Evolutionary conservation across 1,140 invertebrate genomes (phyloP), one percentile per base, ranked within the genome.

Genomic region (Sycophila sp.): DNA sequence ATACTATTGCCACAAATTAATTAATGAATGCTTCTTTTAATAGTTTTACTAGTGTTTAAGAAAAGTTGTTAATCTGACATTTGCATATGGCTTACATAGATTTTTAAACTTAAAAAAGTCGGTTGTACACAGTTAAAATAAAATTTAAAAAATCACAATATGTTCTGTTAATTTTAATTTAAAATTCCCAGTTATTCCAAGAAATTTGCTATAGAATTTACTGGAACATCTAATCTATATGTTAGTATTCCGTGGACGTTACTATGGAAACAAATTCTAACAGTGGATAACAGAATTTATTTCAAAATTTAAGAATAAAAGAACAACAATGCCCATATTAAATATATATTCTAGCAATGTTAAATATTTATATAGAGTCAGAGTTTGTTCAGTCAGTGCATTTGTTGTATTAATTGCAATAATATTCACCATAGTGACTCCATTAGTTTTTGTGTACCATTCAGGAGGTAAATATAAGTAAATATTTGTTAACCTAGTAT

Each of bases 341-440:
- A 75, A 83, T 72, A 78, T 85, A 73, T 85, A 84, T 76, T 82
- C 83, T 26, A 82, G 73, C 49, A 76, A 80, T 26, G 77, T 82
- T 34, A 73, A 78, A 73, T 86, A 84, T 40, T 82, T 80, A 69
- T 81, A 81, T 63, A 84, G 81, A 76, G 81, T 76, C 47, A 80
- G 71, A 73, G 73, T 81, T 47, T 78, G 70, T 38, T 82, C 80
- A 13, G 47, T 79, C n/a, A 79, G 79, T 67, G 73, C 73, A 45
- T 70, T 82, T 24, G 40, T 84, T 51, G 78, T 84, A 13, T 47
- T 81, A 11, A 47, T 80, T 55, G 70, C 81, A 5, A 73, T 75
- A 8, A 49, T 74, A 26, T 51, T 78, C 22, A 73, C 77, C 4
- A 55, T 85, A 24, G 26, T 82, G 19, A 70, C 76, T 42, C 85